Percentiles rank a stretch among this genome's conserved stretches.
These are phyloP conservation scores for Zingel zingel DNA, from an alignment of 2,113 vertebrate genomes.

Conservation along the genomic window DNA sequence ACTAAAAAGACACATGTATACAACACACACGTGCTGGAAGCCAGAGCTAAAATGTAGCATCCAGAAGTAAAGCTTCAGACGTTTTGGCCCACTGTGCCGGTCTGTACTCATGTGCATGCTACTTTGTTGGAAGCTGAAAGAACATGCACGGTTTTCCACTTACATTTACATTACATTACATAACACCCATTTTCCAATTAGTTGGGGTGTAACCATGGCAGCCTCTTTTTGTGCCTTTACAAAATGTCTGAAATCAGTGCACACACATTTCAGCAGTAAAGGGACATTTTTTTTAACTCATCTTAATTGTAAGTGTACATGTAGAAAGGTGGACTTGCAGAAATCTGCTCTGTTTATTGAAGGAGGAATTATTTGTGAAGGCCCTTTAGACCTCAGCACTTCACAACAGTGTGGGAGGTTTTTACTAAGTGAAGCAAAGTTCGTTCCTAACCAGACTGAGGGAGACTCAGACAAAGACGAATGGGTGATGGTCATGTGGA, in stretches of 20 bases:
- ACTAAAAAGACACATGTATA: not conserved
- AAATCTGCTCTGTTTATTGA: not conserved
- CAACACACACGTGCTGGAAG: too few relatives aligned
- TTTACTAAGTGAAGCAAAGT: constrained; percentile 6
- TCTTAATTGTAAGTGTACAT: constrained; percentile 1
- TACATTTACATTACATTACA: constrained; percentile 61
- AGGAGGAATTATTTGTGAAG: not conserved
- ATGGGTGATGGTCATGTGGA: constrained; percentile 33
- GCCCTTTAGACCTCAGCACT: constrained; percentile 6
- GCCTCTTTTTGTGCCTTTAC: constrained; percentile 48
- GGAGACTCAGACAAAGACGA: constrained; percentile 42
- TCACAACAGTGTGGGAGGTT: constrained; percentile 8
- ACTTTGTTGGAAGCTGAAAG: constrained; percentile 55
- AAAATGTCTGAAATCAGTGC: constrained; percentile 23
- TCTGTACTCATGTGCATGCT: constrained; percentile 3
- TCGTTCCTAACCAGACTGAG: constrained; percentile 25
- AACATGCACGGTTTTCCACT: constrained; percentile 52
- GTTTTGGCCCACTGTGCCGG: not conserved
- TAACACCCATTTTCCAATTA: constrained; percentile 30
- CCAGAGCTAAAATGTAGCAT: too few relatives aligned
- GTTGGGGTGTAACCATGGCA: constrained; percentile 49
- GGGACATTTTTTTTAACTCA: not conserved
- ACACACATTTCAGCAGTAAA: not conserved
- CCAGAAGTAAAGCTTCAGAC: too few relatives aligned
- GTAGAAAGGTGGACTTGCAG: not conserved